Conservation (phyloP, 2,113 vertebrate genomes). For the Chaetura pelagica region DNA sequence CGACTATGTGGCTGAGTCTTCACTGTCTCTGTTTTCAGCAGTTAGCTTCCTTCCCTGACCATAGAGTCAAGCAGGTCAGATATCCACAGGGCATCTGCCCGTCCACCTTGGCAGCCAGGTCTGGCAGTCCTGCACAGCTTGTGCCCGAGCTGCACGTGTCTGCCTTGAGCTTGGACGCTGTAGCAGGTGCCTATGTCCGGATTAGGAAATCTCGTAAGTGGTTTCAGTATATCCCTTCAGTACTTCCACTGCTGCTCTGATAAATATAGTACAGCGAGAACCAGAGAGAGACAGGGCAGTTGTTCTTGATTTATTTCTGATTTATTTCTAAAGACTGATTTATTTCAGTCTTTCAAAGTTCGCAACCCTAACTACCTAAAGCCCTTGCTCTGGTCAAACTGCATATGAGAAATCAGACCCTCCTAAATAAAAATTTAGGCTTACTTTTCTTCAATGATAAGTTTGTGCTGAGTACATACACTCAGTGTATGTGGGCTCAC, state of each 20-base stretch:
- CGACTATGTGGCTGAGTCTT: background rate
- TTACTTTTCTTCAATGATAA: background rate
- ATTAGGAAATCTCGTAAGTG: background rate
- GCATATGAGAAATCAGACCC: background rate
- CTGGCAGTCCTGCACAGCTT: background rate
- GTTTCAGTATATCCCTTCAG: background rate
- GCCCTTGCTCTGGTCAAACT: background rate
- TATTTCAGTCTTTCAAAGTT: background rate
- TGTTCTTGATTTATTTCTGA: background rate
- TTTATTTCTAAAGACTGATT: conserved; percentile 22
- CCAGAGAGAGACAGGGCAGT: background rate
- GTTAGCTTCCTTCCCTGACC: background rate
- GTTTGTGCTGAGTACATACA: background rate
- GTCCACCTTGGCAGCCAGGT: background rate
- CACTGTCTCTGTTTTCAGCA: background rate
- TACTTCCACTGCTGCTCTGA: background rate
- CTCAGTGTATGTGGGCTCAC: background rate
- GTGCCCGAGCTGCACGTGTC: background rate
- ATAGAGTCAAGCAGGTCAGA: background rate
- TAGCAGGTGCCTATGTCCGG: background rate
- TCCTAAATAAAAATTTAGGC: background rate
- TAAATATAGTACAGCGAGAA: background rate
- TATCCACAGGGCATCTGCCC: background rate
- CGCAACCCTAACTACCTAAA: background rate
- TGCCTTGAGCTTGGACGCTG: background rate